Percentiles rank a stretch among this genome's conserved stretches.
Evolutionary conservation across 2,797 vertebrate species (phyloP).

Genomic region (Liasis olivaceus): DNA sequence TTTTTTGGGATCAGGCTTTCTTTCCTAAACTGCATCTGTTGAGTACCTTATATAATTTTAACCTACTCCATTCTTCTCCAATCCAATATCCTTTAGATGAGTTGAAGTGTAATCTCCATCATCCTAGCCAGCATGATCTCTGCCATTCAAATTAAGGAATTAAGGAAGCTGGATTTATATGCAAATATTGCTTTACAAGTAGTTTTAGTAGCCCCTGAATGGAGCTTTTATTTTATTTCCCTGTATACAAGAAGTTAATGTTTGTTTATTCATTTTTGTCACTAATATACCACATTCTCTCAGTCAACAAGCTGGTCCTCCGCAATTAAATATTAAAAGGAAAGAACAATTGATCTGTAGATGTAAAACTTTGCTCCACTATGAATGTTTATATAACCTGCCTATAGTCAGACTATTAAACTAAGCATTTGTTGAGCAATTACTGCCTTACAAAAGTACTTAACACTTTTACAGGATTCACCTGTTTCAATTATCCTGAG

Average conservation of each 20-base stretch:
- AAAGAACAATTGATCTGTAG: background rate
- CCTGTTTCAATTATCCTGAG: background rate
- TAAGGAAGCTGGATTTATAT: background rate
- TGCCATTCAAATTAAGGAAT: background rate
- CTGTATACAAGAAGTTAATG: background rate
- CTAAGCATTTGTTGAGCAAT: slow-evolving; percentile 22
- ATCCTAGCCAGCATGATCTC: background rate
- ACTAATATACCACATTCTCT: background rate
- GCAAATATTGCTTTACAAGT: background rate
- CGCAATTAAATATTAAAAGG: background rate
- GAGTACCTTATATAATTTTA: background rate
- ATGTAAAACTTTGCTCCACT: background rate
- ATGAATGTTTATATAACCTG: background rate
- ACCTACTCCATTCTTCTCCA: background rate
- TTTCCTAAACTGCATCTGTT: background rate
- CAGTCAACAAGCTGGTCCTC: background rate
- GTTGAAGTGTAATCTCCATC: background rate
- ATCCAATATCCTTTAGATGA: background rate
- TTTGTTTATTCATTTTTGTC: background rate
- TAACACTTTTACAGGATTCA: slow-evolving; percentile 2
- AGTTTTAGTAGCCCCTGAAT: background rate
- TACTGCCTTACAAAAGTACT: slow-evolving; percentile 7
- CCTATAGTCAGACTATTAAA: background rate
- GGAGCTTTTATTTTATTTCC: background rate
- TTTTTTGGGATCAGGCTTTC: background rate